A percentile compares a stretch with the other conserved stretches of the same genome.
These are phyloP conservation scores for Coenobita brevimanus DNA, from an alignment of 1,140 invertebrate genomes.

Conservation along the genomic window DNA sequence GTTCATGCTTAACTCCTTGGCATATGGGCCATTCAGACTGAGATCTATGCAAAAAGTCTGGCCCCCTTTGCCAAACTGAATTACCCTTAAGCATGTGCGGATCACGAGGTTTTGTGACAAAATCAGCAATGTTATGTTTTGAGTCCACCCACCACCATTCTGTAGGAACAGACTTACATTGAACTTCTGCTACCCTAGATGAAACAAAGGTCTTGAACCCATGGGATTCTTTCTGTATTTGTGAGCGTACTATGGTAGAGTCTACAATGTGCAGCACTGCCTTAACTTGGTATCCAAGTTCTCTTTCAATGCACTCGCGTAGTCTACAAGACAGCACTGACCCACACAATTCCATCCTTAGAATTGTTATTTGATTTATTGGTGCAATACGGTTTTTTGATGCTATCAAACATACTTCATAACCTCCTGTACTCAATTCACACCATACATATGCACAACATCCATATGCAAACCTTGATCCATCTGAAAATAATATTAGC, in stretches of 20 bases:
- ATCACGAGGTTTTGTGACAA: not conserved
- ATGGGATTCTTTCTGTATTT: conserved; percentile 46
- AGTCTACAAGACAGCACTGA: conserved; percentile 10
- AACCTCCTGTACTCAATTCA: not conserved
- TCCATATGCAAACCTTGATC: not conserved
- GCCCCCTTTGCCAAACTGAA: not conserved
- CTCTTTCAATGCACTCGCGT: not conserved
- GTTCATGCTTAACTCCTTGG: no score
- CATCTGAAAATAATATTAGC: conserved; percentile 1
- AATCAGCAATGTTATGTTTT: conserved; percentile 6
- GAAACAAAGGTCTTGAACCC: conserved; percentile 16
- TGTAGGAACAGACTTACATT: not conserved
- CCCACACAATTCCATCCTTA: conserved; percentile 18
- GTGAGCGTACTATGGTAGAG: not conserved
- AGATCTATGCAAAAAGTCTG: not conserved
- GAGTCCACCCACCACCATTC: conserved; percentile 18
- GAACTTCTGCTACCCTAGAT: not conserved
- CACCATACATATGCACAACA: conserved; percentile 23
- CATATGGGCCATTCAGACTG: no score
- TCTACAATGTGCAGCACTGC: conserved; percentile 17
- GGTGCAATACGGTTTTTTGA: conserved; percentile 32
- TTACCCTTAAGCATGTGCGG: not conserved
- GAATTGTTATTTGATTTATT: conserved; percentile 11
- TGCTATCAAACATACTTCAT: not conserved
- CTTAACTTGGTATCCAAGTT: conserved; percentile 15